Base-by-base conservation (phyloP, 2,113 vertebrate species). In the Percopsis transmontana region DNA sequence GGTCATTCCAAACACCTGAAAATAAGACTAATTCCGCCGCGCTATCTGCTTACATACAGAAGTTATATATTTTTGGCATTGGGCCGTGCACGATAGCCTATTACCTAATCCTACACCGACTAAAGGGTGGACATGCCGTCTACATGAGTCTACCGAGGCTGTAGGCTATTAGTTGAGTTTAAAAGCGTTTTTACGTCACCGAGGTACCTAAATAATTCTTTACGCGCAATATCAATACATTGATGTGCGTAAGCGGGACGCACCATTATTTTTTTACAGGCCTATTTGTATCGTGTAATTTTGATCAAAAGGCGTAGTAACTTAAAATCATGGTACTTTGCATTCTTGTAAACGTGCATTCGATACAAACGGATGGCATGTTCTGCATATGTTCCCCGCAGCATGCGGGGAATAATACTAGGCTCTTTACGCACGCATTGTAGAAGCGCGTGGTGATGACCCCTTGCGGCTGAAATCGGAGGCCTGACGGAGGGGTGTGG, bases 401-500 rank as follows among this genome's bases (percentile, higher is more conserved):
- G 15, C 20, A 53, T 53, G 13, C 12, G 14, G 20, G 3, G 19
- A 60, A 7, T 7, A 24, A 4, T 15, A 24, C 13, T n/a, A 2
- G 41, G 40, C 14, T 38, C 21, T 60, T 61, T 60, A 52, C 48
- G 61, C 53, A 38, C 24, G 24, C 24, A 58, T 50, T 41, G 51
- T 52, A 13, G 5, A 21, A 51, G 9, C 18, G 51, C 63, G 77
- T 57, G 84, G 72, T 74, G 89, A 88, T 90, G 93, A 88, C 95
- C 92, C 94, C 96, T 95, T 92, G 95, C 86, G 95, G 94, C 85
- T 54, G 79, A 72, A 83, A 58, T 56, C 70, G 9, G 81, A 5
- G 66, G 78, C 76, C 77, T 54, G 19, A 62, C 62, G 71, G 79
- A 93, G 93, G 93, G 95, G 94, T 94, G 94, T 95, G 95, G 94